Evolutionary conservation across 2,797 vertebrate species (phyloP), one percentile per base, ranked within the genome.

Genomic region (Erpetoichthys calabaricus): DNA sequence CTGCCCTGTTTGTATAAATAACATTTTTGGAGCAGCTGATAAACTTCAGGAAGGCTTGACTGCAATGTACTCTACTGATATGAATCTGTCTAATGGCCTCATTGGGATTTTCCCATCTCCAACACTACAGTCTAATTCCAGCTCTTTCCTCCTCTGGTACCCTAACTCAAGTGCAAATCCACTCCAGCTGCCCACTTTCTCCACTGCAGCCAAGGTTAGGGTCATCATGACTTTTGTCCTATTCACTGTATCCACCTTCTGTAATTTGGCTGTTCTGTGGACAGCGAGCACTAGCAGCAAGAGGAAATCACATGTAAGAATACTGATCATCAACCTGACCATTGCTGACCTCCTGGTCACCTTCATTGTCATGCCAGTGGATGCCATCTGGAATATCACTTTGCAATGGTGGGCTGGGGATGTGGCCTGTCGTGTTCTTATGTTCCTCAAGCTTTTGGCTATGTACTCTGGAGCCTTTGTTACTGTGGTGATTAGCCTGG

Each of bases 391-490:
- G 86, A 89, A 89, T 74, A 84, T 87, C 67, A 89, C 86, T 1
- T 81, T 89, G 57, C 85, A 88, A 75, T 89, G 87, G 87, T 72
- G 75, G 63, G 87, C 85, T 0, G 87, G 86, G 0, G 84, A 88
- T 63, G 45, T 71, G 42, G 79, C 80, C 63, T 89, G 87, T 68
- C 72, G 83, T 60, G 60, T 86, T 59, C 73, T 89, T 42, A 88
- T 88, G 85, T 89, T 89, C 66, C 58, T 88, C 58, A 89, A 89
- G 53, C 79, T 89, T 42, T 74, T 84, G 63, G 80, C 87, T 1
- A 88, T 88, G 86, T 87, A 89, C 66, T 86, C 87, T 1, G 77
- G 84, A 47, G 85, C 86, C 0, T 87, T 88, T 57, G 76, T 88
- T 5, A 88, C 86, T 1, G 84, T 86, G 66, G 86, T 88, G 45